Conservation (phyloP, 2,888 invertebrate genomes). For the Sphecodes monilicornis region DNA sequence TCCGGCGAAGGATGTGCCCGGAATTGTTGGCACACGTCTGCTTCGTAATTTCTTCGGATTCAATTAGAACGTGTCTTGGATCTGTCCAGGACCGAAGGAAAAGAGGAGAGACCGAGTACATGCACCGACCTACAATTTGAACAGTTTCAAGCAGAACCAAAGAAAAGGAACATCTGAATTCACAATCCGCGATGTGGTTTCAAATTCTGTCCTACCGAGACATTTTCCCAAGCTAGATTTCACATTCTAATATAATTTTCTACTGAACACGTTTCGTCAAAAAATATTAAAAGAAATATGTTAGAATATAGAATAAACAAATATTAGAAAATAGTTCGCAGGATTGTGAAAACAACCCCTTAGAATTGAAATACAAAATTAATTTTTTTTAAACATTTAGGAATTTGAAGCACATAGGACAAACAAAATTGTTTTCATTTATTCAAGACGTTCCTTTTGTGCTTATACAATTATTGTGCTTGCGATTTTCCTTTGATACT, state of each 20-base stretch:
- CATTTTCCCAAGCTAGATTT: background rate
- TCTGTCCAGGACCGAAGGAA: background rate
- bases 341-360: too few relatives aligned
- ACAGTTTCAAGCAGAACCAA: background rate
- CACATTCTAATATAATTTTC: background rate
- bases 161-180: background rate
- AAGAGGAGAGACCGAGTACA: background rate
- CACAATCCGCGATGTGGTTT: background rate
- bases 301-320: too few relatives aligned
- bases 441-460: too few relatives aligned
- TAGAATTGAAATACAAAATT: too few relatives aligned
- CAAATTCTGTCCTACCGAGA: background rate
- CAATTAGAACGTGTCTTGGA: conserved; percentile 22
- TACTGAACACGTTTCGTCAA: too few relatives aligned
- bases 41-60: conserved; percentile 12
- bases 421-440: background rate
- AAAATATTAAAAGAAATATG: too few relatives aligned
- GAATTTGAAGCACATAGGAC: background rate
- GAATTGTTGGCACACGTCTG: conserved; percentile 3
- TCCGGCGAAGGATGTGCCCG: background rate
- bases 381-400: background rate
- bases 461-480: too few relatives aligned
- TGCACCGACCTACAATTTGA: background rate
- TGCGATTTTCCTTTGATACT: too few relatives aligned
- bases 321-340: too few relatives aligned